Percentiles rank a stretch among this genome's conserved stretches.
Evolutionary conservation across 2,888 invertebrate genomes (phyloP).

Genomic region (Parasteatoda lunata): DNA sequence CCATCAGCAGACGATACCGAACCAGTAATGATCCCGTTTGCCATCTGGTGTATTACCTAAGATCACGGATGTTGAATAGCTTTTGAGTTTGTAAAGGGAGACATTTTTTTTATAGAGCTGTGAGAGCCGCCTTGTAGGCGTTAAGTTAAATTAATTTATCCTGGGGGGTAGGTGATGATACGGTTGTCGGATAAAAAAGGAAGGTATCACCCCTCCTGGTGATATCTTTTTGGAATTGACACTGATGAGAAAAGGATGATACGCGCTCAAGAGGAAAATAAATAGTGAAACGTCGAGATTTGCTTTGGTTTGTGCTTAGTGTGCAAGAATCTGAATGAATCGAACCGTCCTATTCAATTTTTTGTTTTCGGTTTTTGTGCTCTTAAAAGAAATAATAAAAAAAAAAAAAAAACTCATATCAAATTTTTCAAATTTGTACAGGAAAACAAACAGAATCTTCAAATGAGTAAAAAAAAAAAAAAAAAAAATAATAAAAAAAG

Average conservation of each 20-base stretch:
- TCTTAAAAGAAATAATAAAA: too few relatives aligned
- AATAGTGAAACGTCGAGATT: slow-evolving; percentile 29
- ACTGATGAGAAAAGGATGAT: slow-evolving; percentile 62
- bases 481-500: too few relatives aligned
- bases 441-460: too few relatives aligned
- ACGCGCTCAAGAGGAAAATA: slow-evolving; percentile 46
- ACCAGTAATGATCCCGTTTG: slow-evolving; percentile 56
- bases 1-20: not conserved
- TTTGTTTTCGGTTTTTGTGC: too few relatives aligned
- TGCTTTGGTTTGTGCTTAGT: slow-evolving; percentile 17
- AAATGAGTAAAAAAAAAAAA: too few relatives aligned
- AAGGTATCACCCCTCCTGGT: not conserved
- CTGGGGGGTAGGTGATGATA: slow-evolving; percentile 58
- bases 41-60: slow-evolving; percentile 55
- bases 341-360: not conserved
- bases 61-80: slow-evolving; percentile 59
- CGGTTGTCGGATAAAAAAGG: not conserved
- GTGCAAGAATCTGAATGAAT: slow-evolving; percentile 33
- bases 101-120: slow-evolving; percentile 41
- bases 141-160: slow-evolving; percentile 68
- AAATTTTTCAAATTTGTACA: too few relatives aligned
- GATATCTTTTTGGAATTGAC: slow-evolving; percentile 55
- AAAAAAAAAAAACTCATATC: too few relatives aligned
- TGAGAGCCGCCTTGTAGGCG: slow-evolving; percentile 63
- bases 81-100: slow-evolving; percentile 27